Conservation (phyloP, 2,888 invertebrate species). For the Liopterus haemorrhoidalis region DNA sequence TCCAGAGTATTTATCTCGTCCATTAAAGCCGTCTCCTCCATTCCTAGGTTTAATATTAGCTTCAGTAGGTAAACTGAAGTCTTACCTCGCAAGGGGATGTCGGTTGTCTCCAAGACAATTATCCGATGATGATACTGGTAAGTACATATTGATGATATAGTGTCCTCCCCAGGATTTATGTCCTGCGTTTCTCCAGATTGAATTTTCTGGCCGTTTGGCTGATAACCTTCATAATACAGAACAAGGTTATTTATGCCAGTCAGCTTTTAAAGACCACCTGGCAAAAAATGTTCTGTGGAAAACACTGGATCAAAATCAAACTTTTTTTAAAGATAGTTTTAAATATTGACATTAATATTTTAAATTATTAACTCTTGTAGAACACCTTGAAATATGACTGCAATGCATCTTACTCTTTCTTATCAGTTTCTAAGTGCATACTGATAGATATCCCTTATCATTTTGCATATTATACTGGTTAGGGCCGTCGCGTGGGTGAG, state of each 20-base stretch:
- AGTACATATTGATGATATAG: slow-evolving; percentile 21
- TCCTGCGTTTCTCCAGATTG: background rate
- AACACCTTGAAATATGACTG: too few relatives aligned
- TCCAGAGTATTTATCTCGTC: slow-evolving; percentile 93
- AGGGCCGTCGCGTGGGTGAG: too few relatives aligned
- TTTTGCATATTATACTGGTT: too few relatives aligned
- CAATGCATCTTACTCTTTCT: too few relatives aligned
- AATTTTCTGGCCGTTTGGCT: background rate
- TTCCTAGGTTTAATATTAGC: slow-evolving; percentile 93
- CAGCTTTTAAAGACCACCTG: background rate
- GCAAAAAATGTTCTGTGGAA: background rate
- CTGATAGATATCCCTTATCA: too few relatives aligned
- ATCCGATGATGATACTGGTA: slow-evolving; percentile 68
- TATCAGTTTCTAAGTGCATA: too few relatives aligned
- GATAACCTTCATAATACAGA: background rate
- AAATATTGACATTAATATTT: too few relatives aligned
- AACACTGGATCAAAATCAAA: background rate
- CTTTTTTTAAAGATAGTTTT: too few relatives aligned
- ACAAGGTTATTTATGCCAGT: background rate
- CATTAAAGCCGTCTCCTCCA: slow-evolving; percentile 87
- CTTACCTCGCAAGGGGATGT: slow-evolving; percentile 67
- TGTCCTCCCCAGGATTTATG: background rate
- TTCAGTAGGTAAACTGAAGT: slow-evolving; percentile 71
- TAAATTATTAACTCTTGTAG: too few relatives aligned
- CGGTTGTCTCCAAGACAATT: slow-evolving; percentile 67